Conservation (phyloP, 2,888 invertebrate species). For the Metallyticus violacea region DNA sequence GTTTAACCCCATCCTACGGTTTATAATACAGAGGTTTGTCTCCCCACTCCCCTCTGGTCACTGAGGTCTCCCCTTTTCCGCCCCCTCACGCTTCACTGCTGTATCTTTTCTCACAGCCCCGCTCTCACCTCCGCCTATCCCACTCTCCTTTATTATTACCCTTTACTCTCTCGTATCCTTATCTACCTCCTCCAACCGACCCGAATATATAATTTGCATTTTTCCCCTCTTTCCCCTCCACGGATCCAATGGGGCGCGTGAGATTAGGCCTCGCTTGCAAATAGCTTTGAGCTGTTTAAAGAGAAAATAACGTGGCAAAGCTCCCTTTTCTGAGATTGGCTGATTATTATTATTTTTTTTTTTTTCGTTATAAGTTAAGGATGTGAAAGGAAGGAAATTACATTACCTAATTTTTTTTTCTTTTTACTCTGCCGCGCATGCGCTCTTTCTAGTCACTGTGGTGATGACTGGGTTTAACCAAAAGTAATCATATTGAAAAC, state of each 20-base stretch:
- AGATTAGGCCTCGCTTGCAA: slow-evolving; percentile 20
- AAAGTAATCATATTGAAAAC: slow-evolving; percentile 21
- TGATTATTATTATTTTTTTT: slow-evolving; percentile 4
- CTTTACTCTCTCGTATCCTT: slow-evolving; percentile 20
- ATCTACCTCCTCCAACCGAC: slow-evolving; percentile 19
- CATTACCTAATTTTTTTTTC: slow-evolving; percentile 20
- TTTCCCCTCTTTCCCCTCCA: not conserved
- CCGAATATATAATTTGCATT: slow-evolving; percentile 19
- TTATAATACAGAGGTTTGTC: not conserved
- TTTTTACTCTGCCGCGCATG: not conserved
- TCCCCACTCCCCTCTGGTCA: not conserved
- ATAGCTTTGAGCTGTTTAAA: slow-evolving; percentile 21
- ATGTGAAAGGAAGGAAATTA: slow-evolving; percentile 6
- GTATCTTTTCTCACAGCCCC: slow-evolving; percentile 36
- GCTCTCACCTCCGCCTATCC: slow-evolving; percentile 49
- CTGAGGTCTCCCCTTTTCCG: slow-evolving; percentile 32
- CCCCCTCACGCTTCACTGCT: slow-evolving; percentile 37
- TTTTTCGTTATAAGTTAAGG: not conserved
- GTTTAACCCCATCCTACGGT: not conserved
- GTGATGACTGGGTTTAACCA: not conserved
- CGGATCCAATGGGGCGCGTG: slow-evolving; percentile 21
- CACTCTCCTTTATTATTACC: slow-evolving; percentile 39
- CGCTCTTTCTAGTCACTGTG: too few species aligned
- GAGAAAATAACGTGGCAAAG: slow-evolving; percentile 15
- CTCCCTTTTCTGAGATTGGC: slow-evolving; percentile 14